Percentiles rank a stretch among this genome's conserved stretches.
Evolutionary conservation across 1,140 invertebrate genomes (phyloP).

Genomic region (Acromyrmex charruanus): DNA sequence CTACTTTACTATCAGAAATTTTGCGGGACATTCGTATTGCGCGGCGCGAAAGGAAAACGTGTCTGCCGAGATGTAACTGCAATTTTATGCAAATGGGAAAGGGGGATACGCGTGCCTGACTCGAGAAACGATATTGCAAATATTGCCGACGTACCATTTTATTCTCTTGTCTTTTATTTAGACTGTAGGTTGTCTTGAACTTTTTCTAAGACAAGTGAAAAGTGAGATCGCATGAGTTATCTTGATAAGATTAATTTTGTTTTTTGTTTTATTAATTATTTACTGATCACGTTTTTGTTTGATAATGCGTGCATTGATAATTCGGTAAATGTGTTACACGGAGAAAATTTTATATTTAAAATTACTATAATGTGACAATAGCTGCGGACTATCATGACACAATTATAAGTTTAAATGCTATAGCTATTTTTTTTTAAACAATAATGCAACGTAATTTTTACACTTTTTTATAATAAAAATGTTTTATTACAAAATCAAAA

Average conservation of each 20-base stretch:
- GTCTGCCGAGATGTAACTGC: conserved; percentile 62
- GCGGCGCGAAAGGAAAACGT: conserved; percentile 56
- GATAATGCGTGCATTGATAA: background rate
- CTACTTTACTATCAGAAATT: conserved; percentile 63
- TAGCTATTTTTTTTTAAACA: no score
- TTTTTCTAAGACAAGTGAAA: conserved; percentile 28
- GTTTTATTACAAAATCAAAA: no score
- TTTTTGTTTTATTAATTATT: conserved; percentile 7
- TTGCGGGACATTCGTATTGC: conserved; percentile 50
- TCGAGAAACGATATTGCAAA: conserved; percentile 58
- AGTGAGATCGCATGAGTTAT: background rate
- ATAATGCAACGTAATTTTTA: no score
- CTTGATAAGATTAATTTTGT: conserved; percentile 5
- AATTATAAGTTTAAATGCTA: no score
- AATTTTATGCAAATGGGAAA: conserved; percentile 60
- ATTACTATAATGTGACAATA: no score
- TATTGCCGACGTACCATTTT: conserved; percentile 60
- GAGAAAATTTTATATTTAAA: background rate
- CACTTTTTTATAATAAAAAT: no score
- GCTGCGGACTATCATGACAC: no score
- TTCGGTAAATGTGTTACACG: background rate
- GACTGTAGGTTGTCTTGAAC: background rate
- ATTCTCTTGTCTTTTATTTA: conserved; percentile 51
- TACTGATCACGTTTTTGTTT: background rate
- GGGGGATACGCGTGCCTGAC: conserved; percentile 45